Evolutionary conservation across 2,113 vertebrate genomes (phyloP).

Genomic region (Leucopternis melanops): DNA sequence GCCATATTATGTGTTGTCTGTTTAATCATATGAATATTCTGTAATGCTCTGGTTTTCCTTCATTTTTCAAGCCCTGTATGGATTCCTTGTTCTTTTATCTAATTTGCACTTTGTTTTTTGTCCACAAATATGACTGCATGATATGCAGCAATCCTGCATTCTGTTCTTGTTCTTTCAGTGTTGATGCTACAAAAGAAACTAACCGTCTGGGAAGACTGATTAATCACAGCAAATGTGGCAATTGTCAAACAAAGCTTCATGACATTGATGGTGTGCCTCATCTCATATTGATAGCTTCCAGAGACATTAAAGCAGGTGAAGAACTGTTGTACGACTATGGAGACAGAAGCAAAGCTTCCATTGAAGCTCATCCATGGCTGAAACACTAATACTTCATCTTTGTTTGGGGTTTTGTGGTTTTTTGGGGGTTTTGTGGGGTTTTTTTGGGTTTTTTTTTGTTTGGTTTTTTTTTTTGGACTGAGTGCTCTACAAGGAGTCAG

Average conservation of each 20-base stretch:
- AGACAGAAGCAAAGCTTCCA: conserved; percentile 87
- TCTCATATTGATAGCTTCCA: conserved; percentile 90
- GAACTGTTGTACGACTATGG: conserved; percentile 96
- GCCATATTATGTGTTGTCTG: background rate
- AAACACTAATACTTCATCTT: conserved; percentile 75
- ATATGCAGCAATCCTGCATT: background rate
- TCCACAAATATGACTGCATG: fast-evolving
- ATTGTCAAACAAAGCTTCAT: conserved; percentile 94
- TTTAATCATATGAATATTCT: background rate
- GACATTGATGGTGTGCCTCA: conserved; percentile 84
- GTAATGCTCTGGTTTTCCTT: background rate
- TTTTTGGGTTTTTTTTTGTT: too few species aligned
- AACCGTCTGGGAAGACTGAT: conserved; percentile 86
- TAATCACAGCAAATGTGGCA: conserved; percentile 95
- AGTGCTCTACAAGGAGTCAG: conserved; percentile 43
- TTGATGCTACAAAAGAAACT: conserved; percentile 90
- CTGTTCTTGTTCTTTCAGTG: conserved; percentile 65
- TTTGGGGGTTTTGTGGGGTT: background rate
- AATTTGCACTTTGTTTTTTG: background rate
- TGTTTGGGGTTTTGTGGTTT: background rate
- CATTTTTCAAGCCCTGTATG: background rate
- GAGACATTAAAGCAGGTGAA: conserved; percentile 84
- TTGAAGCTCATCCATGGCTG: conserved; percentile 90
- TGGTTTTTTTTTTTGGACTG: background rate
- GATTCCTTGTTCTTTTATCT: background rate